Evolutionary conservation across 2,797 vertebrate species (phyloP).

Genomic region (Vespertilio murinus): DNA sequence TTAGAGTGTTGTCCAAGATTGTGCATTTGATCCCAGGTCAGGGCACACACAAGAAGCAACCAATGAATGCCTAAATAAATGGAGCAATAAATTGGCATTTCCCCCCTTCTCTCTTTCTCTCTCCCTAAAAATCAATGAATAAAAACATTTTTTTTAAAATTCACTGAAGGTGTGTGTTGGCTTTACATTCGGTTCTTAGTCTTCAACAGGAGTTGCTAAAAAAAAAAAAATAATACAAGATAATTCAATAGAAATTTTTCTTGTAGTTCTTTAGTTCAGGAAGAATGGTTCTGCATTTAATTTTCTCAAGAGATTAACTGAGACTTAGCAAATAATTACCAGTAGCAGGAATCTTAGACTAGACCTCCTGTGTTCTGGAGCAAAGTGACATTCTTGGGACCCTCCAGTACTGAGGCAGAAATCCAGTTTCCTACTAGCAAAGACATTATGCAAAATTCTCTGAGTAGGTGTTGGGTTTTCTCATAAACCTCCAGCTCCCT

Average conservation of each 20-base stretch:
- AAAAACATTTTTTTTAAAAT: no score
- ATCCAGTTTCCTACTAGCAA: neutral
- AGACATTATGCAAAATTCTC: neutral
- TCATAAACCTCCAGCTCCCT: neutral
- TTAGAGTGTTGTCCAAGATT: neutral
- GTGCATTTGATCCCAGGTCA: neutral
- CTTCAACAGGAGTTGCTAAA: neutral
- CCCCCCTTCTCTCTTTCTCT: no score
- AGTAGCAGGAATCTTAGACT: neutral
- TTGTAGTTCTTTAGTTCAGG: neutral
- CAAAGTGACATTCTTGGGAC: neutral
- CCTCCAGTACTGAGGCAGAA: neutral
- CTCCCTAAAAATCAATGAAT: no score
- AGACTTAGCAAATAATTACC: neutral
- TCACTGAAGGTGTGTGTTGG: neutral
- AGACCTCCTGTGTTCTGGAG: neutral
- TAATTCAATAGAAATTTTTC: neutral
- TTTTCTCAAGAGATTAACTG: neutral
- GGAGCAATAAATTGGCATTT: no score
- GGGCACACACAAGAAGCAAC: neutral
- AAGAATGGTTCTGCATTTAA: neutral
- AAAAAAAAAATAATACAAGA: neutral
- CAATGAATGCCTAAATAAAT: no score
- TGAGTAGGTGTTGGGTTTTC: neutral
- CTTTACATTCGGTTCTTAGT: neutral